Percentiles rank a stretch among this genome's conserved stretches.
phyloP scores from a whole-genome alignment of 2,888 invertebrate genomes.

The Drosophila borborema region DNA sequence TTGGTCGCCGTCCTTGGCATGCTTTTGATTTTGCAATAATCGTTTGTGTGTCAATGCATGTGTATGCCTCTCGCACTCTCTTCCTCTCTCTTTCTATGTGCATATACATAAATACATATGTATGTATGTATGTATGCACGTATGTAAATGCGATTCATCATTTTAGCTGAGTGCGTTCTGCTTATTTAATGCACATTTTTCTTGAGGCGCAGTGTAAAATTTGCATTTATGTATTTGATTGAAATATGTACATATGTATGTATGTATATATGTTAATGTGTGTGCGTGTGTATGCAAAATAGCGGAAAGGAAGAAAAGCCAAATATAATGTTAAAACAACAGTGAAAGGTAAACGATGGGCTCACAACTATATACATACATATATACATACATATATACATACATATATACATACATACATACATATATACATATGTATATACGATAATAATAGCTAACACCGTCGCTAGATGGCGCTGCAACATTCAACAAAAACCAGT shows the following conservation, averaged over 20 bases:
- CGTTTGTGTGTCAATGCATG: conserved; percentile 9
- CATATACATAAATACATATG: not conserved
- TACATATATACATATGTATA: not conserved
- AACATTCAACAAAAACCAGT: conserved; percentile 54
- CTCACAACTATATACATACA: conserved; percentile 14
- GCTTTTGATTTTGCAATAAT: conserved; percentile 72
- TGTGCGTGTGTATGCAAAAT: conserved; percentile 44
- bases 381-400: not conserved
- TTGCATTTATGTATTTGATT: conserved; percentile 45
- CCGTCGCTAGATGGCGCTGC: conserved; percentile 60
- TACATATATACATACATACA: conserved; percentile 14
- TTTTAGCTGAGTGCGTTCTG: conserved; percentile 47
- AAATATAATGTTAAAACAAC: conserved; percentile 18
- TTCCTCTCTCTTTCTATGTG: not conserved
- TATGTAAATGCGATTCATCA: conserved; percentile 26
- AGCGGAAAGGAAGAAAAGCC: conserved; percentile 27
- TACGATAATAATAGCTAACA: conserved; percentile 10
- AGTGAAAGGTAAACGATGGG: conserved; percentile 43
- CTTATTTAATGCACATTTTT: conserved; percentile 32
- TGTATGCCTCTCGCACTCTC: not conserved
- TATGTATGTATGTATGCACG: not conserved
- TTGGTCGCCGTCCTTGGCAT: conserved; percentile 70
- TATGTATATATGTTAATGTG: not conserved
- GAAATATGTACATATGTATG: conserved; percentile 9
- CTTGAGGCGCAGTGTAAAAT: conserved; percentile 23